These are phyloP conservation scores for Galeopsomyia nigrocyanea DNA, from an alignment of 2,888 invertebrate species.

Conservation along the genomic window DNA sequence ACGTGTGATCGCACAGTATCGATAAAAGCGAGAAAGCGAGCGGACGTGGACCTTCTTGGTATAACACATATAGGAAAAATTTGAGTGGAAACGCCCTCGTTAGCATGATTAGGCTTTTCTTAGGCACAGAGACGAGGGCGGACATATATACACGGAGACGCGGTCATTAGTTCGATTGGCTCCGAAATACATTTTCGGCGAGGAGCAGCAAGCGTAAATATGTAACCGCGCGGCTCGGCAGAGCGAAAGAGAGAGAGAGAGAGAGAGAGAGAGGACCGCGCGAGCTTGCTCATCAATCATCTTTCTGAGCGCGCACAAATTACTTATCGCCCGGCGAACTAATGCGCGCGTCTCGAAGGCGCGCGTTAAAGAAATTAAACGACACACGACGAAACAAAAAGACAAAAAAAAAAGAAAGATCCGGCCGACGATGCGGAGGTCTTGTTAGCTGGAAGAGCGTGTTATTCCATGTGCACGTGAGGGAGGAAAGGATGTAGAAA, in stretches of 20 bases:
- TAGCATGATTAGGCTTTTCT: conserved; percentile 47
- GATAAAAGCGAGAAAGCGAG: conserved; percentile 1
- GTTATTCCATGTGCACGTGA: no score
- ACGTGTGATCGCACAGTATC: no score
- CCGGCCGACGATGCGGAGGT: background rate
- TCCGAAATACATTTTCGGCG: conserved; percentile 30
- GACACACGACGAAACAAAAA: conserved; percentile 8
- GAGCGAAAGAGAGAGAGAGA: conserved; percentile 46
- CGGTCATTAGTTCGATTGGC: conserved; percentile 44
- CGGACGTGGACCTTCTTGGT: conserved; percentile 4
- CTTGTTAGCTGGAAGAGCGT: conserved; percentile 15
- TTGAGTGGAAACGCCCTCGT: conserved; percentile 49
- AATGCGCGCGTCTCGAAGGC: conserved; percentile 13
- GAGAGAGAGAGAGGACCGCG: conserved; percentile 43
- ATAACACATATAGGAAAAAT: conserved; percentile 37
- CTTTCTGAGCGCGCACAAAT: conserved; percentile 53
- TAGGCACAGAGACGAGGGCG: background rate
- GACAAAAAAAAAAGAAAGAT: no score
- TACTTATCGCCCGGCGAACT: conserved; percentile 56
- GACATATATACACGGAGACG: conserved; percentile 11
- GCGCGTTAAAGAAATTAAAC: conserved; percentile 24
- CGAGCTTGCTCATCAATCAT: conserved; percentile 64
- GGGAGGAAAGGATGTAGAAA: no score
- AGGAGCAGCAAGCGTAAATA: conserved; percentile 15
- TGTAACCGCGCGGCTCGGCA: conserved; percentile 35